A percentile compares a stretch with the other conserved stretches of the same genome.
Conservation (phyloP, 2,797 vertebrate genomes). For the Mormyrus hasselquistii region DNA sequence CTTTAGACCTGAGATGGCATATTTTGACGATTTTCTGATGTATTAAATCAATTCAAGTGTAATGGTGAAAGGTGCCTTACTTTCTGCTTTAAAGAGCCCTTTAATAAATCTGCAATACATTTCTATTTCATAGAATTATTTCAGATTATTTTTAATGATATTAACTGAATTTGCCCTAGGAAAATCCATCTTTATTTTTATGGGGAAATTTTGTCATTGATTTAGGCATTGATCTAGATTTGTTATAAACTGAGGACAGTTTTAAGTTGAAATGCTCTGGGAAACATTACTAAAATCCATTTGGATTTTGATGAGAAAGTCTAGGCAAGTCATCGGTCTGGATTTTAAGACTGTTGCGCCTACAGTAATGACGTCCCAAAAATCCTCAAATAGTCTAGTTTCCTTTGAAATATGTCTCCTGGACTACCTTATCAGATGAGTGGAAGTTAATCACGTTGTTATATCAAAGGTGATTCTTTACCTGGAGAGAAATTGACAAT, state of each 20-base stretch:
- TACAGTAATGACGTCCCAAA: not conserved
- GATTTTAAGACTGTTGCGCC: not conserved
- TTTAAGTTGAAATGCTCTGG: not conserved
- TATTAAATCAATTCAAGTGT: conserved; percentile 1
- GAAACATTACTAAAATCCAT: not conserved
- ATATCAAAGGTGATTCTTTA: not conserved
- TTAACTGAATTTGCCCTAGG: not conserved
- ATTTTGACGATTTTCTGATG: conserved; percentile 19
- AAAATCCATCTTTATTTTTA: not conserved
- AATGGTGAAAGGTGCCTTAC: conserved; percentile 23
- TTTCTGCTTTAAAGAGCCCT: conserved; percentile 14
- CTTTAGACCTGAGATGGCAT: conserved; percentile 12
- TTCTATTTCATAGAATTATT: not conserved
- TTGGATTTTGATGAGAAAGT: not conserved
- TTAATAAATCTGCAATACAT: conserved; percentile 9
- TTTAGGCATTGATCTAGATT: not conserved
- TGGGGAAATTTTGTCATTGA: not conserved
- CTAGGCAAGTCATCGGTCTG: not conserved
- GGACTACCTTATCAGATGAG: not conserved
- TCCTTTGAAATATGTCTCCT: not conserved
- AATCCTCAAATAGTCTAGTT: not conserved
- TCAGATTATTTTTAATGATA: not conserved
- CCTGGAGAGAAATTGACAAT: not conserved
- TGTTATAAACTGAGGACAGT: not conserved
- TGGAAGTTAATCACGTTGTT: not conserved